Evolutionary conservation across 2,797 vertebrate species (phyloP), one percentile per base, ranked within the genome.

Genomic region (Sylvia borin): DNA sequence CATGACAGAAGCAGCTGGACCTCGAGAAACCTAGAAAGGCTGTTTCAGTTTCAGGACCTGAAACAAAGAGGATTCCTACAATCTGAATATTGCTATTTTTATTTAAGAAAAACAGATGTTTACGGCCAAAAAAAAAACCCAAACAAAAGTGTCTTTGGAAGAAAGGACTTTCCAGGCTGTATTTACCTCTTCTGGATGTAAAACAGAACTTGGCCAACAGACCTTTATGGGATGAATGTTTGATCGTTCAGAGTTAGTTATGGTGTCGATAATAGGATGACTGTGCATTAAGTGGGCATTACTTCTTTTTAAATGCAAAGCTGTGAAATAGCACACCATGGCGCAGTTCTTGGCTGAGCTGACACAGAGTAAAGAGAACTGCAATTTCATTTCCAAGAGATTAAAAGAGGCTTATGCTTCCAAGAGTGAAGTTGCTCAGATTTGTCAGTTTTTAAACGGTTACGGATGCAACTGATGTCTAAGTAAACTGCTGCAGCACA

Each of bases 371-470:
- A 43, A 78, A 90, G 83, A 77, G 88, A 95, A 74, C 90, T 71
- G 67, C 0, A 0, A 29, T 86, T 92, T 64, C 79, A 66, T 66
- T 92, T 95, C 92, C 92, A 96, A 94, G 73, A 85, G 62, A 91
- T 93, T 90, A 92, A 80, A 72, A 85, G 75, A 89, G 75, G 73
- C 85, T 92, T 88, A 68, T 70, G 89, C 78, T 94, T 96, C 93
- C 91, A 92, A 92, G 82, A 90, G 32, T 42, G 73, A 95, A 95
- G 92, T 84, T 92, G 85, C 87, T 93, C 85, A 83, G 72, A 83
- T 94, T 74, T 93, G 87, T 78, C 92, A 90, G 66, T 73, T 93
- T 96, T 93, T 85, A 81, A 93, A 85, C 87, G 81, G 70, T 50
- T 90, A 60, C 5, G 70, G 79, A 70, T 92, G 87, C 66, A 78